phyloP scores from a whole-genome alignment of 1,140 invertebrate genomes.

The Magallana gigas region DNA sequence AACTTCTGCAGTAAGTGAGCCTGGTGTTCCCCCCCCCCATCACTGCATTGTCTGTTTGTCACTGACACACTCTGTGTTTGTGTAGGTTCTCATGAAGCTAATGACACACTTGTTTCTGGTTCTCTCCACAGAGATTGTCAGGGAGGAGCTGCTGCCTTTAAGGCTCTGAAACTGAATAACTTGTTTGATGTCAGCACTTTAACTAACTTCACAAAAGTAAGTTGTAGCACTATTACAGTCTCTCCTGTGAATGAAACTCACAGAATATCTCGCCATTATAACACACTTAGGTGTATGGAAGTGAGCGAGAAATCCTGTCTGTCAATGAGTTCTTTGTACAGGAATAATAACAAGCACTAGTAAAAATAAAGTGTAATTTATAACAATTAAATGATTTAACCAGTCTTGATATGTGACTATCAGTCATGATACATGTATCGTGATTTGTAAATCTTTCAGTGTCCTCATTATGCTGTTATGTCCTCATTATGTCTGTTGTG shows the following conservation, averaged over 20 bases:
- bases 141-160: constrained; percentile 55
- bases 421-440: no score
- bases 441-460: no score
- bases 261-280: no score
- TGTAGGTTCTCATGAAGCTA: not conserved
- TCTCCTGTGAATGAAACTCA: no score
- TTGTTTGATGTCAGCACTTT: constrained; percentile 48
- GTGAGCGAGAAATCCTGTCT: no score
- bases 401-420: no score
- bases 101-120: not conserved
- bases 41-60: not conserved
- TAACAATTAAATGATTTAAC: no score
- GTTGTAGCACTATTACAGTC: not conserved
- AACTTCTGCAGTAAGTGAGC: not conserved
- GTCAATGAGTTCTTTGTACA: no score
- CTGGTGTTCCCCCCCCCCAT: not conserved
- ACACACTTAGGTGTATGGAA: no score
- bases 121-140: constrained; percentile 60
- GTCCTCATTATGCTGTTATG: no score
- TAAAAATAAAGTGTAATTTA: no score
- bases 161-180: constrained; percentile 55
- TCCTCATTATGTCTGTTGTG: not conserved
- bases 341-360: no score
- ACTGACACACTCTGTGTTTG: not conserved
- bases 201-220: constrained; percentile 42